Conservation (phyloP, 2,888 invertebrate genomes). For the Phyllotreta cruciferae region DNA sequence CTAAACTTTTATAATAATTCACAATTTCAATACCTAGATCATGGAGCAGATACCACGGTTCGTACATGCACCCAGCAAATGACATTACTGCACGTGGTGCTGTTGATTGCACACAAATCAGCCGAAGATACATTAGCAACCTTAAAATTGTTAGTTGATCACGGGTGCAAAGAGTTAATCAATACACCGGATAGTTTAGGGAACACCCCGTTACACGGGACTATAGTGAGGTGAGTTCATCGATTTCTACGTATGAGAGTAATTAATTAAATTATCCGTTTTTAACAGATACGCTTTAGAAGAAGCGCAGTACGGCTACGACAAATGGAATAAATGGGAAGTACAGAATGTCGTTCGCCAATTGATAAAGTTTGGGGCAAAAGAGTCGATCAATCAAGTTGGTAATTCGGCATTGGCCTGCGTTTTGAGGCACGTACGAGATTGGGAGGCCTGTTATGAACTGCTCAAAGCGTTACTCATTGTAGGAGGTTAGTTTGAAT, state of each 20-base stretch:
- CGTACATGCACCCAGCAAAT: constrained; percentile 75
- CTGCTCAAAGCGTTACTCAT: constrained; percentile 66
- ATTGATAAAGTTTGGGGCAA: constrained; percentile 70
- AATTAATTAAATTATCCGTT: background rate
- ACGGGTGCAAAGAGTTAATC: constrained; percentile 75
- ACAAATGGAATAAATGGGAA: constrained; percentile 79
- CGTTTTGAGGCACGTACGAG: constrained; percentile 73
- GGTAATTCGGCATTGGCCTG: constrained; percentile 75
- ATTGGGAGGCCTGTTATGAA: constrained; percentile 72
- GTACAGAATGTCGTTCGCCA: constrained; percentile 72
- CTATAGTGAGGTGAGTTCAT: constrained; percentile 63
- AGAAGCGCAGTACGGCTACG: constrained; percentile 71
- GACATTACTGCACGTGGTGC: constrained; percentile 73
- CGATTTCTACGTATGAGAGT: background rate
- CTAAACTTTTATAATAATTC: too few species aligned
- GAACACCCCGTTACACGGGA: constrained; percentile 77
- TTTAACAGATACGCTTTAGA: constrained; percentile 68
- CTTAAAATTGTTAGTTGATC: constrained; percentile 72
- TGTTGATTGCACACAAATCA: constrained; percentile 72
- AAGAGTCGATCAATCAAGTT: constrained; percentile 72
- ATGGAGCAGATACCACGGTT: constrained; percentile 74
- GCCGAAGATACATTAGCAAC: constrained; percentile 76
- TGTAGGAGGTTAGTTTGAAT: constrained; percentile 64
- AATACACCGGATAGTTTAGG: constrained; percentile 76
- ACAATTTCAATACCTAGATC: constrained; percentile 19